Base-by-base conservation (phyloP, 2,797 vertebrate species). In the Acanthurus tractus region DNA sequence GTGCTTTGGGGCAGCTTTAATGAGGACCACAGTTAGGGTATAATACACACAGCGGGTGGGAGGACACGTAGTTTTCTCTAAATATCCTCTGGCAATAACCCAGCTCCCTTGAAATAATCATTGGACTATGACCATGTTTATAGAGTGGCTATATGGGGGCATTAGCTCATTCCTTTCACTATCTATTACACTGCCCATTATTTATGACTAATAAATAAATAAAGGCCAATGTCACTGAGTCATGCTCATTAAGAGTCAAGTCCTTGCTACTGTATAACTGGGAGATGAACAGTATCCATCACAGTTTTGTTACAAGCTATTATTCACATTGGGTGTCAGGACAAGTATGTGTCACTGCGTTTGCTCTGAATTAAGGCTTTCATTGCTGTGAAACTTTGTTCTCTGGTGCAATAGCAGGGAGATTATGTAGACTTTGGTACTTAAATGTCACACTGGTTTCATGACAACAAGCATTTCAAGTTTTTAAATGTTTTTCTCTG, bases 391-490 rank as follows among this genome's bases (percentile, higher is more conserved):
- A 82, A 72, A 77, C 78, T 74, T 81, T 84, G 61, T 85, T 86
- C 76, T 80, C 79, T 63, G 69, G 74, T 10, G 65, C 58, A 81
- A 68, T 90, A 82, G 83, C 81, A 59, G 86, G 87, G 86, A 87
- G 77, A 86, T 93, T 88, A 93, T 90, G 85, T 83, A 83, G 76
- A 84, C 87, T 92, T 92, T 76, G 90, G 86, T 81, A 70, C 82
- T 87, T 88, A 86, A 86, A 89, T 87, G 82, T 85, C 89, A 84
- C 83, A 78, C 79, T 38, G 79, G 74, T 70, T 84, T 67, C 76
- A 77, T 87, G 89, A 92, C 89, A 89, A 91, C 81, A 20, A 73
- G 68, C 73, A 74, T 78, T 82, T 79, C 72, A 81, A 73, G 70
- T 78, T 86, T 86, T 83, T 88, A 77, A 93, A 66, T 82, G 83